These are phyloP conservation scores for Rhinophrynus dorsalis DNA, from an alignment of 2,797 vertebrate species.

Conservation along the genomic window DNA sequence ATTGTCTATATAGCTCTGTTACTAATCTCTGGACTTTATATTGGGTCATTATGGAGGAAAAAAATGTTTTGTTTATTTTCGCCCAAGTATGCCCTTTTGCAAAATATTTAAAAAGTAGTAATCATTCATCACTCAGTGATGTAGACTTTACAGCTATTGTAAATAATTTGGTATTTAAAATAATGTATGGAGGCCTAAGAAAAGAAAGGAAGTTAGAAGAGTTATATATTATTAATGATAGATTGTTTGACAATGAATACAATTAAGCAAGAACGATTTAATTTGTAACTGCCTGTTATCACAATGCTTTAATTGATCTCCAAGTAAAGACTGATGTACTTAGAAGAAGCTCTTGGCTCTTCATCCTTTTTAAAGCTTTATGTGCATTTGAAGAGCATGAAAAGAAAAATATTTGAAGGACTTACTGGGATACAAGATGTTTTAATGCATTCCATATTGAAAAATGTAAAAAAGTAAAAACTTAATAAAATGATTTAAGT, in stretches of 20 bases:
- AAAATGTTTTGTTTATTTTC: background rate
- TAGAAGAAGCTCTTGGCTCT: slow-evolving; percentile 15
- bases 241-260: slow-evolving; percentile 41
- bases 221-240: slow-evolving; percentile 36
- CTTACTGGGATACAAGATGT: background rate
- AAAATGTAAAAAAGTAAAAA: slow-evolving; percentile 8
- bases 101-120: background rate
- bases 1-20: no score
- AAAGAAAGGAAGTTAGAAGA: slow-evolving; percentile 1
- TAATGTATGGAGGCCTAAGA: no score
- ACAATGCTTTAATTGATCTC: slow-evolving; percentile 30
- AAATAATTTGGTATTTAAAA: slow-evolving; percentile 10
- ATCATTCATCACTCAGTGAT: background rate
- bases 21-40: background rate
- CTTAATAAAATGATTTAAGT: background rate
- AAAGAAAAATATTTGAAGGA: slow-evolving; percentile 1
- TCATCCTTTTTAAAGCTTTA: slow-evolving; percentile 6
- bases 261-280: slow-evolving; percentile 37
- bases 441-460: background rate
- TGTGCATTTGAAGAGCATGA: slow-evolving; percentile 2
- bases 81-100: slow-evolving; percentile 8
- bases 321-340: slow-evolving; percentile 30
- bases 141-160: slow-evolving; percentile 11
- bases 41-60: background rate
- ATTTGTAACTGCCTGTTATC: slow-evolving; percentile 37